These are phyloP conservation scores for Macrobrachium nipponense DNA, from an alignment of 1,140 invertebrate genomes.

Conservation along the genomic window DNA sequence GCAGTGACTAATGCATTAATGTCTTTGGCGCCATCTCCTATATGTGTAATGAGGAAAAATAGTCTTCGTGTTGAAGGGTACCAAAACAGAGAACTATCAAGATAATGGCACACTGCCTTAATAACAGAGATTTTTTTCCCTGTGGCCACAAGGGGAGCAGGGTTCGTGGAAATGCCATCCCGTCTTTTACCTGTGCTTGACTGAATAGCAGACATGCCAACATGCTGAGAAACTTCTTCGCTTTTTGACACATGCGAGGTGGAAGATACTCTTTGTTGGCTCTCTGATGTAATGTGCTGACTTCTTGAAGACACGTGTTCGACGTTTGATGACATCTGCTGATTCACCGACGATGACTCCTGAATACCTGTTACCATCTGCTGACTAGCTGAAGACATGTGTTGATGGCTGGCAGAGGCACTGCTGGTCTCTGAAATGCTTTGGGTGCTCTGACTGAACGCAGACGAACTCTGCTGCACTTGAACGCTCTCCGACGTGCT, in stretches of 20 bases:
- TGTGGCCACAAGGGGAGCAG: too few species aligned
- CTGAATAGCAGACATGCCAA: background rate
- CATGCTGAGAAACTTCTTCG: background rate
- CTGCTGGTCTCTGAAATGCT: slow-evolving; percentile 16
- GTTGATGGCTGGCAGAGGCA: background rate
- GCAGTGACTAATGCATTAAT: too few species aligned
- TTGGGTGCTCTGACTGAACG: slow-evolving; percentile 17
- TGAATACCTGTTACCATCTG: slow-evolving; percentile 9
- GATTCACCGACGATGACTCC: slow-evolving; percentile 25
- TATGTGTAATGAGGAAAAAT: too few species aligned
- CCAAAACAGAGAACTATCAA: too few species aligned
- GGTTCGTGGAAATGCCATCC: too few species aligned
- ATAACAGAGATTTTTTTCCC: too few species aligned
- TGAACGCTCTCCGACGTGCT: slow-evolving; percentile 8
- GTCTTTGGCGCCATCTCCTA: too few species aligned
- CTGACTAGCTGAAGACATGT: slow-evolving; percentile 33
- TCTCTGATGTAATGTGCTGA: slow-evolving; percentile 11
- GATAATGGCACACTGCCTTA: too few species aligned
- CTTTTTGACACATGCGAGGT: slow-evolving; percentile 12
- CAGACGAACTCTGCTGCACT: background rate
- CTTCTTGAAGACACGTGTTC: slow-evolving; percentile 17
- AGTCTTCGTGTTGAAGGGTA: too few species aligned
- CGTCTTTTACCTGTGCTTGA: too few species aligned
- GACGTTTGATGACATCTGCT: slow-evolving; percentile 14
- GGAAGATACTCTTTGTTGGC: background rate